Evolutionary conservation across 35 echinoderm and acorn worm species (phyloP).

Genomic region (Hemicentrotus pulcherrimus): DNA sequence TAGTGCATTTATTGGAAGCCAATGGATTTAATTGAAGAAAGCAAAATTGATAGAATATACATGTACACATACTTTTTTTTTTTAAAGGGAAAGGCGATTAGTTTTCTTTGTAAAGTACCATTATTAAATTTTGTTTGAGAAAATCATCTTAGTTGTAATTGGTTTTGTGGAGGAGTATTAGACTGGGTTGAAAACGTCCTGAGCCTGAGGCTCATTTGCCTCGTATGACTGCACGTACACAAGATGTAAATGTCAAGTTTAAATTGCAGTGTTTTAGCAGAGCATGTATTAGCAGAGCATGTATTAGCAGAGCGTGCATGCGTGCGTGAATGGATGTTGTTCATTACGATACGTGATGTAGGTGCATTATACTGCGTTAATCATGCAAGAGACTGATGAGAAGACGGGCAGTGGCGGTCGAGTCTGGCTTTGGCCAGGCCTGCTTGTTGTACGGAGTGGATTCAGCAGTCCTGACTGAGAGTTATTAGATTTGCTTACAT

Average conservation of each 20-base stretch:
- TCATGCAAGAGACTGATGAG: not conserved
- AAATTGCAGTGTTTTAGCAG: slow-evolving; percentile 2
- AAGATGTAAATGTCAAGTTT: not conserved
- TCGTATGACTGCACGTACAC: not conserved
- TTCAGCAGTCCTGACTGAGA: not conserved
- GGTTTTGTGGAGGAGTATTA: not conserved
- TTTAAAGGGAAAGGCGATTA: not conserved
- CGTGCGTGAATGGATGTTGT: not conserved
- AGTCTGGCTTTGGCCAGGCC: not conserved
- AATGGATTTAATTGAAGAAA: no score
- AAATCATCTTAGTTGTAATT: not conserved
- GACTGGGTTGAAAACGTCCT: not conserved
- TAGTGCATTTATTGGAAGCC: no score
- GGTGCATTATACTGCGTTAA: not conserved
- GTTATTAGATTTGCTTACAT: not conserved
- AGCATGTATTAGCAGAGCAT: not conserved
- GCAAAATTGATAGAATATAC: no score
- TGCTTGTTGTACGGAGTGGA: not conserved
- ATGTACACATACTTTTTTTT: not conserved
- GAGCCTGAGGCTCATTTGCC: not conserved
- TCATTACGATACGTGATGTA: not conserved
- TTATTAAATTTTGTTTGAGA: not conserved
- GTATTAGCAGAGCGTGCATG: not conserved
- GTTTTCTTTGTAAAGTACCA: no score
- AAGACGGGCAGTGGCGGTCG: not conserved